phyloP scores from a whole-genome alignment of 30 jellyfish, hydroid and myxozoan genomes.

The Chrysaora quinquecirrha region DNA sequence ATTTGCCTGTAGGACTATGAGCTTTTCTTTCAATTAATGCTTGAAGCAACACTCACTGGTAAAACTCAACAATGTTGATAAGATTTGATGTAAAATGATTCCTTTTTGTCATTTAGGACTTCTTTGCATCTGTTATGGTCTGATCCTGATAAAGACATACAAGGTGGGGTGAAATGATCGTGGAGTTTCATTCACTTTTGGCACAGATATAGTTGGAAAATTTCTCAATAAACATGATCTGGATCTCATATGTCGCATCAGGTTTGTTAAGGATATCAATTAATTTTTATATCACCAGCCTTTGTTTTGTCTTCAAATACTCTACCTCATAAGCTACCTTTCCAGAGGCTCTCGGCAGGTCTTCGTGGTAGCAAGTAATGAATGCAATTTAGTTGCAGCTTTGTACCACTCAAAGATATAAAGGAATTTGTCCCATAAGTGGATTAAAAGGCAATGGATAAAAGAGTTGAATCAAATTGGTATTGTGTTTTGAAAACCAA shows the following conservation, averaged over 20 bases:
- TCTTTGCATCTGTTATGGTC: conserved; percentile 99
- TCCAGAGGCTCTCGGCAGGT: background rate
- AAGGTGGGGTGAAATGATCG: conserved; percentile 99
- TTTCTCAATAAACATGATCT: conserved; percentile 96
- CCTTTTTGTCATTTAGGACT: conserved; percentile 77
- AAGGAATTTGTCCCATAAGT: background rate
- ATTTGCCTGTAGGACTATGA: too few species aligned
- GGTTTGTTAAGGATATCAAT: too few species aligned
- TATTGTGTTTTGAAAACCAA: too few species aligned
- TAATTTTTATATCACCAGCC: background rate
- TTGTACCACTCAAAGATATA: background rate
- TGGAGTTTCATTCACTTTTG: conserved; percentile 99
- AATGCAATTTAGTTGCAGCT: too few species aligned
- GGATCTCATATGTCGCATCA: conserved; percentile 96
- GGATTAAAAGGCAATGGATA: background rate
- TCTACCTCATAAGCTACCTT: too few species aligned
- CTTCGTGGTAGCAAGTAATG: background rate
- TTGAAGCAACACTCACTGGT: too few species aligned
- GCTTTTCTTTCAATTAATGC: too few species aligned
- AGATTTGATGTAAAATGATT: too few species aligned
- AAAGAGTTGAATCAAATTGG: too few species aligned
- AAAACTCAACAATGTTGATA: too few species aligned
- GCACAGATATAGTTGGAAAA: conserved; percentile 97
- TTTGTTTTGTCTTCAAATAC: too few species aligned
- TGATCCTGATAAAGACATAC: conserved; percentile 98